Conservation (phyloP, 2,113 vertebrate species). For the Echinops telfairi region DNA sequence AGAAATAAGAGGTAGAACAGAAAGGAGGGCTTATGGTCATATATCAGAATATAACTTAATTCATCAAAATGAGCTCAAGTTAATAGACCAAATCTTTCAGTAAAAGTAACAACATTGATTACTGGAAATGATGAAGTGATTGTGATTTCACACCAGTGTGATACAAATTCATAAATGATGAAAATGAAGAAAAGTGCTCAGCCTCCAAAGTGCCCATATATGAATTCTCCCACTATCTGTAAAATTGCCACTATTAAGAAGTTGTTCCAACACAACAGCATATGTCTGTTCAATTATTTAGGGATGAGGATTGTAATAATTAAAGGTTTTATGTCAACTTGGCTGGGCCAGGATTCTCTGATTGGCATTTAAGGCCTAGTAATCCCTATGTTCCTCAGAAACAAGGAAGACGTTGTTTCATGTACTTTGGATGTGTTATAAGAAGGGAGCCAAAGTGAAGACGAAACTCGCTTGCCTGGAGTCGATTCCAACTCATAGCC, state of each 20-base stretch:
- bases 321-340: no score
- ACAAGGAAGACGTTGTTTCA: no score
- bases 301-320: background rate
- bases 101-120: slow-evolving; percentile 67
- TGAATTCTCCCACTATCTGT: background rate
- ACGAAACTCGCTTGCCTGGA: no score
- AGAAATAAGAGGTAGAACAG: background rate
- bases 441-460: no score
- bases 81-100: slow-evolving; percentile 59
- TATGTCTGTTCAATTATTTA: background rate
- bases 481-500: no score
- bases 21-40: background rate
- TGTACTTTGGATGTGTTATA: no score
- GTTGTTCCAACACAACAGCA: background rate
- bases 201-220: background rate
- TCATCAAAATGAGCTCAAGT: slow-evolving; percentile 51
- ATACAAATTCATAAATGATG: background rate
- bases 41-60: background rate
- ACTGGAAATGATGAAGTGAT: slow-evolving; percentile 33
- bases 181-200: background rate
- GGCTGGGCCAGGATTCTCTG: no score
- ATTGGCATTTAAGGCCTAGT: no score
- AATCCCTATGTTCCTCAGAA: no score
- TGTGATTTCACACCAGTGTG: background rate
- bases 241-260: slow-evolving; percentile 26